Conservation (phyloP, 1,140 invertebrate species). For the Adoxophyes honmai region DNA sequence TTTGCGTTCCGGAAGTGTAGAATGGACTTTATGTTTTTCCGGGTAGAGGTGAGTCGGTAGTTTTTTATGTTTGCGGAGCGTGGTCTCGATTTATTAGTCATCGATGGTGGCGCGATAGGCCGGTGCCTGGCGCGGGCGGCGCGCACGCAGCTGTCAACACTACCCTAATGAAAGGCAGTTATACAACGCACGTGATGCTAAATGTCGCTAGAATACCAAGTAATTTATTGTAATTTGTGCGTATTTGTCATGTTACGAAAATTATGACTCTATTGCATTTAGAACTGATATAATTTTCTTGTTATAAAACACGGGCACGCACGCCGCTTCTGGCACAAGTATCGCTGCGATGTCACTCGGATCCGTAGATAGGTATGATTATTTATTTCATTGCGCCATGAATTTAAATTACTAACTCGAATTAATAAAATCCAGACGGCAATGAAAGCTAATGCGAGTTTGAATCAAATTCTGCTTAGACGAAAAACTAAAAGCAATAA, state of each 20-base stretch:
- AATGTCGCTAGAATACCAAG: slow-evolving; percentile 63
- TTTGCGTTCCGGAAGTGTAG: slow-evolving; percentile 2
- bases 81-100: slow-evolving; percentile 68
- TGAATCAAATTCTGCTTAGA: neutral
- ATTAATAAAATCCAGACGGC: neutral
- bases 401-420: neutral
- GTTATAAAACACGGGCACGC: slow-evolving; percentile 12
- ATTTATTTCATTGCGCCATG: neutral
- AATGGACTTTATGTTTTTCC: slow-evolving; percentile 21
- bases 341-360: neutral
- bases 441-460: neutral
- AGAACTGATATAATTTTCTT: slow-evolving; percentile 18
- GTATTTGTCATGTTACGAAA: slow-evolving; percentile 70
- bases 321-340: slow-evolving; percentile 2
- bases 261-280: slow-evolving; percentile 45
- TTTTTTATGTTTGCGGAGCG: slow-evolving; percentile 24
- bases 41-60: slow-evolving; percentile 24
- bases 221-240: slow-evolving; percentile 72
- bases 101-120: slow-evolving; percentile 72
- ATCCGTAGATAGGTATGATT: neutral
- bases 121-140: slow-evolving; percentile 68
- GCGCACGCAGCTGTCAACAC: slow-evolving; percentile 74
- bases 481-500: neutral
- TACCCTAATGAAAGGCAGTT: slow-evolving; percentile 69
- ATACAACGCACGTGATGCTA: slow-evolving; percentile 67